Evolutionary conservation across 2,888 invertebrate species (phyloP).

Genomic region (Microdon myrmicae): DNA sequence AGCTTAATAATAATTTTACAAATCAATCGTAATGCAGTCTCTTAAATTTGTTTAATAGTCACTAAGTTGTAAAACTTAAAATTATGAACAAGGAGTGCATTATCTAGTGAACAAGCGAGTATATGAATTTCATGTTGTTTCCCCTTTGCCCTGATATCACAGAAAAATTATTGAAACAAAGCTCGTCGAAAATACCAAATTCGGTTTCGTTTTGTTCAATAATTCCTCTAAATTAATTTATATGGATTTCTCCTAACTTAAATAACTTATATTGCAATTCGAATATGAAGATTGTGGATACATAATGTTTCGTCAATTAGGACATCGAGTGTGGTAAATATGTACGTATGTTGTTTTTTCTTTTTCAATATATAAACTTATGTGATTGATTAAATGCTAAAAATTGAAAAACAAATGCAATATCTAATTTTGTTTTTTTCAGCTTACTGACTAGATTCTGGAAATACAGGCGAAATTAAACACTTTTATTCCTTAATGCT

Average conservation of each 20-base stretch:
- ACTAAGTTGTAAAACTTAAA: no score
- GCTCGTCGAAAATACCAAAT: slow-evolving; percentile 12
- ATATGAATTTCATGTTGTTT: slow-evolving; percentile 3
- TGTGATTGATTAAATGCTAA: slow-evolving; percentile 16
- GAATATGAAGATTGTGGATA: no score
- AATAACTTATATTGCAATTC: slow-evolving; percentile 30
- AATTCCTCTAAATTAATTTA: no score
- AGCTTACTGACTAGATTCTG: slow-evolving; percentile 51
- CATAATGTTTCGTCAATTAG: no score
- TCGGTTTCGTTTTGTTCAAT: no score
- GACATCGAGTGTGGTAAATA: slow-evolving; percentile 14
- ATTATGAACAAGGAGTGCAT: no score
- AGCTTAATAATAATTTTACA: no score
- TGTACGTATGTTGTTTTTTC: slow-evolving; percentile 2
- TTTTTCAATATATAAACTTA: slow-evolving; percentile 10
- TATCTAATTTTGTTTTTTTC: slow-evolving; percentile 26
- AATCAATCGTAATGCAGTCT: no score
- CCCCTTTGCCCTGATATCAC: slow-evolving; percentile 47
- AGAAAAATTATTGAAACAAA: slow-evolving; percentile 53
- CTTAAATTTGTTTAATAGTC: no score
- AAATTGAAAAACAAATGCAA: slow-evolving; percentile 28
- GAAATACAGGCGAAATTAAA: slow-evolving; percentile 2
- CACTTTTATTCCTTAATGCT: slow-evolving; percentile 15
- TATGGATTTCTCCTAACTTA: slow-evolving; percentile 11
- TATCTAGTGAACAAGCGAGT: no score